phyloP scores from a whole-genome alignment of 2,888 invertebrate genomes.

The Tetragonula carbonaria region DNA sequence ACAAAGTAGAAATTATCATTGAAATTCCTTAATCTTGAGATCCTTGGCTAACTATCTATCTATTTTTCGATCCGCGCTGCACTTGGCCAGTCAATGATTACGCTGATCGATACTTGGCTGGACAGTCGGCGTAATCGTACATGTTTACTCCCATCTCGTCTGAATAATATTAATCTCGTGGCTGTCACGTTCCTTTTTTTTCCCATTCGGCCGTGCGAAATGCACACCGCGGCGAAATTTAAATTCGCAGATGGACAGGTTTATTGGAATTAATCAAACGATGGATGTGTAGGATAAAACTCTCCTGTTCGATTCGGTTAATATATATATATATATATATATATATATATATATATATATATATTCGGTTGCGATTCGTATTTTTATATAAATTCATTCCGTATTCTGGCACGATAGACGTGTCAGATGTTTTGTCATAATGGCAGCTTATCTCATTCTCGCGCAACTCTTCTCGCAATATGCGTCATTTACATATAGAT shows the following conservation, averaged over 20 bases:
- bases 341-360: background rate
- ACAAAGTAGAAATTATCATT: too few species aligned
- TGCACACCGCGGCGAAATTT: background rate
- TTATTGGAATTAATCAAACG: conserved; percentile 28
- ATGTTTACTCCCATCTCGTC: background rate
- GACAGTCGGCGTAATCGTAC: background rate
- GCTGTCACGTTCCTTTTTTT: conserved; percentile 1
- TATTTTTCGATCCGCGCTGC: background rate
- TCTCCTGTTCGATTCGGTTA: background rate
- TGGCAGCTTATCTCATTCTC: background rate
- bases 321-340: background rate
- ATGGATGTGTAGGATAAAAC: background rate
- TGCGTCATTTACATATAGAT: background rate
- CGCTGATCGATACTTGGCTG: conserved; percentile 15
- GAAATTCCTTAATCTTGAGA: too few species aligned
- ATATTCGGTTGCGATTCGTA: too few species aligned
- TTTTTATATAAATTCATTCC: background rate
- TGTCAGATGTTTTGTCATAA: background rate
- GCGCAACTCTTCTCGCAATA: background rate
- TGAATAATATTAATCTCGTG: conserved; percentile 33
- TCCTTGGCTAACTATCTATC: too few species aligned
- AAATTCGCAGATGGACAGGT: background rate
- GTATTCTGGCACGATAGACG: too few species aligned
- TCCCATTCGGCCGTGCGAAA: background rate
- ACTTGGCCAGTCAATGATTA: background rate